A percentile compares a stretch with the other conserved stretches of the same genome.
These are phyloP conservation scores for Cantharis rufa DNA, from an alignment of 2,888 invertebrate species.

Conservation along the genomic window DNA sequence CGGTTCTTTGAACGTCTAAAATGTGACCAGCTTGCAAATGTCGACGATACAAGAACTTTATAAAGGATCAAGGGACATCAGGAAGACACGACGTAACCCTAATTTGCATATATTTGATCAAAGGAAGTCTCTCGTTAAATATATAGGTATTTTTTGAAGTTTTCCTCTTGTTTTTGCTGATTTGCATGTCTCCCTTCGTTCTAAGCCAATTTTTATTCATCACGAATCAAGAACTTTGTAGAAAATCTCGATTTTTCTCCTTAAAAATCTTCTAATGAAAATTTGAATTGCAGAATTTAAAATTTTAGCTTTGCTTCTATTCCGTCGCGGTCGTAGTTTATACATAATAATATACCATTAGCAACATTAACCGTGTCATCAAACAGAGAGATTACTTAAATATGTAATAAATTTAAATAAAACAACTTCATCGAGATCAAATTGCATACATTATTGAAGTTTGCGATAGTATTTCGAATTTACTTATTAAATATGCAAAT, in stretches of 20 bases:
- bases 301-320: conserved; percentile 36
- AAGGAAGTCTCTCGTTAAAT: conserved; percentile 50
- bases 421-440: background rate
- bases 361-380: conserved; percentile 49
- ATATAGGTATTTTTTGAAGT: conserved; percentile 43
- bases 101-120: conserved; percentile 51
- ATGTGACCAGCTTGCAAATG: conserved; percentile 40
- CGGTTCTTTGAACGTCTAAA: conserved; percentile 38
- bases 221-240: conserved; percentile 43
- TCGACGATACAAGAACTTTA: conserved; percentile 27
- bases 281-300: conserved; percentile 47
- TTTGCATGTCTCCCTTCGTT: conserved; percentile 45
- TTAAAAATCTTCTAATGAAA: conserved; percentile 47
- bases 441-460: background rate
- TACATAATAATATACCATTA: conserved; percentile 49
- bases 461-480: background rate
- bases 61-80: conserved; percentile 29
- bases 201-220: conserved; percentile 46
- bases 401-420: conserved; percentile 43
- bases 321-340: conserved; percentile 40
- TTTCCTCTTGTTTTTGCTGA: conserved; percentile 46
- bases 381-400: conserved; percentile 49
- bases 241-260: conserved; percentile 42
- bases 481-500: background rate
- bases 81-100: conserved; percentile 34